phyloP scores from a whole-genome alignment of 2,888 invertebrate species.

The Orthosia incerta region DNA sequence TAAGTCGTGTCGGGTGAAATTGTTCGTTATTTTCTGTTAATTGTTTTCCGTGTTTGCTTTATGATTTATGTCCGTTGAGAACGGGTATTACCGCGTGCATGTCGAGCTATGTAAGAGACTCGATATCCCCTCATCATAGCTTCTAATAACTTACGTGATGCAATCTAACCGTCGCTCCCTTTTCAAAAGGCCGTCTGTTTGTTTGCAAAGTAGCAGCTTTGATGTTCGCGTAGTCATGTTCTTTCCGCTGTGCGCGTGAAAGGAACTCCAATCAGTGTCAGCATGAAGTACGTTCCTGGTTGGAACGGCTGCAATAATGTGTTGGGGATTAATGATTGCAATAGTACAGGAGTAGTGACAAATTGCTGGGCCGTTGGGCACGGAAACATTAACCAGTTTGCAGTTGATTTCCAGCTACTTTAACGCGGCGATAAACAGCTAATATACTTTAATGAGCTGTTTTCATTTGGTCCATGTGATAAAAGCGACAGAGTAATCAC shows the following conservation, averaged over 20 bases:
- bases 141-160: conserved; percentile 58
- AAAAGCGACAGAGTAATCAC: conserved; percentile 44
- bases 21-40: conserved; percentile 73
- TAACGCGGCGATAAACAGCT: conserved; percentile 51
- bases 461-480: conserved; percentile 49
- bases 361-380: conserved; percentile 57
- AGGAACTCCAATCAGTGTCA: conserved; percentile 64
- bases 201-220: conserved; percentile 50
- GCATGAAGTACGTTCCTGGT: conserved; percentile 53
- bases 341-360: conserved; percentile 56
- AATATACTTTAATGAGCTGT: conserved; percentile 56
- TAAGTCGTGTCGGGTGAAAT: conserved; percentile 67
- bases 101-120: conserved; percentile 61
- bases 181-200: conserved; percentile 51
- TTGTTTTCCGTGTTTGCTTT: conserved; percentile 73
- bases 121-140: conserved; percentile 62
- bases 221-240: conserved; percentile 51
- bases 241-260: conserved; percentile 58
- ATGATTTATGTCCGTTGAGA: conserved; percentile 68
- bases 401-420: conserved; percentile 53
- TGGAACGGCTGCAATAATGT: conserved; percentile 58
- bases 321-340: conserved; percentile 60
- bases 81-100: conserved; percentile 61
- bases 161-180: conserved; percentile 55
- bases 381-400: conserved; percentile 58